Base-by-base conservation (phyloP, 2,888 invertebrate species). In the Spatulosminthurus flaviceps region DNA sequence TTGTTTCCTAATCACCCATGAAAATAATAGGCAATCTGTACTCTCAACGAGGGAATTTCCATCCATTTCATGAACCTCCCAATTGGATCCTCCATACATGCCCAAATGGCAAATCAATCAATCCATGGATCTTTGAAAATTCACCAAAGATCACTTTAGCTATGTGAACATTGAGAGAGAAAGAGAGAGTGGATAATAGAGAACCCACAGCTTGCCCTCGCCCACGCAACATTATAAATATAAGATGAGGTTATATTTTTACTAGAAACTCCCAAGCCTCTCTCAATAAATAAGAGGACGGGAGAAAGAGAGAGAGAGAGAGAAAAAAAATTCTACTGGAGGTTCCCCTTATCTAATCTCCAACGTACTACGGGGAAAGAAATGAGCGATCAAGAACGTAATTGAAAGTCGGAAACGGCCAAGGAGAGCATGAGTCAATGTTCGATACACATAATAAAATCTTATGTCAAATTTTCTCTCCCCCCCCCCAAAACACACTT, bases 1-100 rank as follows among this genome's bases (percentile, higher is more conserved):
- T 83, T 81, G 83, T 80, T 81, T 80, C 82, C 82, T 82, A 83
- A 83, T 81, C 82, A 83, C 78, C 83, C 83, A 83, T 83, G 83
- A 83, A 83, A 83, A 82, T 83, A 83, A 83, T 83, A 81, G 82
- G 80, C 83, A 83, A 82, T 83, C 80, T 72, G 72, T 72, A 51
- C 19, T 24, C 22, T 75, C 34, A 61, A 21, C 66, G 41, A 41
- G 67, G 64, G 75, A 76, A 42, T 66, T 76, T 66, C 43, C 66
- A 76, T 76, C 75, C 75, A 76, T n/a, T 66, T 76, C 66, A 76
- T 66, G 64, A 66, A 19, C 29, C 41, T 76, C 75, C 74, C 74
- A 74, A 61, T 74, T 74, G 61, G 21, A 34, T 76, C 64, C 61
- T 64, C 75, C 19, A 26, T 60, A n/a, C 28, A 26, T 64, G 28